Base-by-base conservation (phyloP, 2,113 vertebrate species). In the Hemiscyllium ocellatum region DNA sequence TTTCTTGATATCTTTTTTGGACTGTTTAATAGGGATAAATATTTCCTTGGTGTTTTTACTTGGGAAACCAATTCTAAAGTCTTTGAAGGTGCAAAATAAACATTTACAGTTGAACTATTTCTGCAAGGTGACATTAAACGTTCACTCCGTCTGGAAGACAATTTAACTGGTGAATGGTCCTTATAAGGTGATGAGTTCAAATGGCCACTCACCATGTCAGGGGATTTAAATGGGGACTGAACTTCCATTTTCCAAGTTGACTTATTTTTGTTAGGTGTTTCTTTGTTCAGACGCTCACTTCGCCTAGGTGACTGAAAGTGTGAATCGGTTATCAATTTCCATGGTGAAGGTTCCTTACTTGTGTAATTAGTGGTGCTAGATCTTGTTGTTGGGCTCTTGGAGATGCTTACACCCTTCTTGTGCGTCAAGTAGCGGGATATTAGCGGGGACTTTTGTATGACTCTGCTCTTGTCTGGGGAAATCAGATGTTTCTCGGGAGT, bases 251-350 rank as follows among this genome's bases (percentile, higher is more conserved):
- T 96, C 93, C 96, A 96, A 29, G 96, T 96, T 19, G 97, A 97
- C 91, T 95, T 96, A n/a, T 96, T 96, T 96, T 98, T 97, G 1
- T 70, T 96, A 69, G 97, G 97, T 0, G 97, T 96, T 29, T 90
- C 96, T 65, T 96, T 91, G 37, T 96, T 42, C 7, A 97, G 96
- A 29, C 24, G 3, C 95, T 90, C 2, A 0, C 56, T 96, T 89
- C 96, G 97, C 37, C 95, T 97, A 4, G 97, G 97, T 7, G 97
- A 97, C 94, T 97, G 76, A 96, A 94, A 94, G 24, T 72, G 66
- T 22, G 37, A 47, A 70, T 94, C 37, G 10, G 97, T 89, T 96
- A 94, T 91, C 96, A 65, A 22, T 42, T 66, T 47, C 96, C 96
- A 70, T 83, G 50, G 42, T 47, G 97, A 97, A 22, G 96, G 96